phyloP scores from a whole-genome alignment of 2,113 vertebrate species.

The Hypomesus transpacificus region DNA sequence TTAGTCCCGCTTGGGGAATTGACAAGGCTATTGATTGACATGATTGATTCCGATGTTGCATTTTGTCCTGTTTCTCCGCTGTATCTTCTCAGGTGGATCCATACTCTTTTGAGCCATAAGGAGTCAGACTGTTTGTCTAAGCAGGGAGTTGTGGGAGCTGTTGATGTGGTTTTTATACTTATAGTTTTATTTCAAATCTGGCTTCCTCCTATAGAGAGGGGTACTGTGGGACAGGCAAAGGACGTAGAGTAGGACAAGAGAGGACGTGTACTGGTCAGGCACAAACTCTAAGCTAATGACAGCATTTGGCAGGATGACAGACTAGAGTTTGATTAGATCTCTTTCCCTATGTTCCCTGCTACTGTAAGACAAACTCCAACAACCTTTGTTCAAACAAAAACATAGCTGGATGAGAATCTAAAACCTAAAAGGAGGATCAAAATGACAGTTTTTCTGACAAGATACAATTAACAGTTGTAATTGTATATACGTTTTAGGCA shows the following conservation, averaged over 20 bases:
- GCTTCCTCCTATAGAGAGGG: neutral
- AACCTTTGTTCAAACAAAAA: no score
- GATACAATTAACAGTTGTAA: no score
- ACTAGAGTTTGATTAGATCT: neutral
- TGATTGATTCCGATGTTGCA: slow-evolving; percentile 3
- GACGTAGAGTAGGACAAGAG: no score
- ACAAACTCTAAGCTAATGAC: neutral
- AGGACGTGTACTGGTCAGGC: neutral
- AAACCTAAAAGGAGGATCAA: no score
- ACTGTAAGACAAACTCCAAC: neutral
- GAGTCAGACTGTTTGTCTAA: no score
- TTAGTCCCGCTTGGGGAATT: slow-evolving; percentile 25
- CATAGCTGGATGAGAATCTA: no score
- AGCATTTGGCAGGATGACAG: neutral
- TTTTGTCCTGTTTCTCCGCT: neutral
- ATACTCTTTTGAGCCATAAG: neutral
- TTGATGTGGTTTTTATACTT: no score
- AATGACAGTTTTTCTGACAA: no score
- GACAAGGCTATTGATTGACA: slow-evolving; percentile 34
- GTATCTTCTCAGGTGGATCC: neutral
- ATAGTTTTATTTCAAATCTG: neutral
- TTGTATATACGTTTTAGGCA: no score
- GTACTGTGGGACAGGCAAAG: no score
- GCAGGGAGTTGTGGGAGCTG: no score
- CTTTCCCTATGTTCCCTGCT: neutral